Conservation (phyloP, 2,797 vertebrate genomes). For the Myotis vivesi region DNA sequence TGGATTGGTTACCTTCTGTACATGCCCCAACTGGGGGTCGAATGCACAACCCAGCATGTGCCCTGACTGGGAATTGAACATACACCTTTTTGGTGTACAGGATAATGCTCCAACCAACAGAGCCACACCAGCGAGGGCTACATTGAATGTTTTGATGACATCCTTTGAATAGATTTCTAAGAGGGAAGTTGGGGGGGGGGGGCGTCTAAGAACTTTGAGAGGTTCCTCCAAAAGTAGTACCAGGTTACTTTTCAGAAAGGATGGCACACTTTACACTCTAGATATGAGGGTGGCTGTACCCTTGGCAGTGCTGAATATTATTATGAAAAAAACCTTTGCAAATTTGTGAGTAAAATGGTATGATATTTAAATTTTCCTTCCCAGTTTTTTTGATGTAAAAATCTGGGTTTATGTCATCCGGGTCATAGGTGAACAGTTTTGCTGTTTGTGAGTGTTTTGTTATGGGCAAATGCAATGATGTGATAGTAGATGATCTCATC, state of each 20-base stretch:
- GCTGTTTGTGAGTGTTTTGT: neutral
- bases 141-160: neutral
- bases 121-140: neutral
- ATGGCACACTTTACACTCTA: neutral
- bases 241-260: neutral
- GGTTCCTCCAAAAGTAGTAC: neutral
- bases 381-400: neutral
- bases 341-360: neutral
- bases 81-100: neutral
- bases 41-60: neutral
- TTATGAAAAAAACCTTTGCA: neutral
- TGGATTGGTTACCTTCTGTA: neutral
- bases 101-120: neutral
- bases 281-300: neutral
- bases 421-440: neutral
- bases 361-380: neutral
- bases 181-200: no score
- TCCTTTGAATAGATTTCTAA: neutral
- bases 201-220: neutral
- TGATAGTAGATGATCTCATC: neutral
- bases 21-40: neutral
- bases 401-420: neutral
- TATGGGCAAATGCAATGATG: neutral
- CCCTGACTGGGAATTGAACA: neutral
- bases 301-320: neutral